A percentile compares a stretch with the other conserved stretches of the same genome.
These are phyloP conservation scores for Furnarius figulus DNA, from an alignment of 2,113 vertebrate genomes.

Conservation along the genomic window DNA sequence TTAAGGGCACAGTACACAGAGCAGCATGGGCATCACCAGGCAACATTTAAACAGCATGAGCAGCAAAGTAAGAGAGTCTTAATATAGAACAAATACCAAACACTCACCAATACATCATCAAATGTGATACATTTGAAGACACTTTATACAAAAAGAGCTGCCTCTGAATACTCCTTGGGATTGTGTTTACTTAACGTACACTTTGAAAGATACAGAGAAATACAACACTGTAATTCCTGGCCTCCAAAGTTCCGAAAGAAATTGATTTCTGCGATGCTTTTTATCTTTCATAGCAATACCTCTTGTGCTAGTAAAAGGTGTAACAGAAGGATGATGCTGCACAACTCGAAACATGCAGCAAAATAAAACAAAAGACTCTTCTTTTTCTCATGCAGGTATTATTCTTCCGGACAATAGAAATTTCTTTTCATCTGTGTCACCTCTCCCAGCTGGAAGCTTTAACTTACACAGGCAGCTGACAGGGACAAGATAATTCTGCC, in stretches of 20 bases:
- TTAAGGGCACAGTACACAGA: conserved; percentile 12
- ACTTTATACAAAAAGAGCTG: not conserved
- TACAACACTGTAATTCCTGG: not conserved
- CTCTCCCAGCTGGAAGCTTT: not conserved
- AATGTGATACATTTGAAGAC: not conserved
- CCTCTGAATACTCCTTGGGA: not conserved
- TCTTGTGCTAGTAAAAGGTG: not conserved
- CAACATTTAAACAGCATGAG: not conserved
- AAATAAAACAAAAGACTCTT: not conserved
- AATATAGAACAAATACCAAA: not conserved
- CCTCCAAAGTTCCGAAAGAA: conserved; percentile 24
- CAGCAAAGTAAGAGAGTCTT: not conserved
- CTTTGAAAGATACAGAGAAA: conserved; percentile 4
- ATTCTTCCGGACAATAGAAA: not conserved
- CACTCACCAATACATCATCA: not conserved
- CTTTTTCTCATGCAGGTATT: not conserved
- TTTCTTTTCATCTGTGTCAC: conserved; percentile 9
- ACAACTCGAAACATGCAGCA: not conserved
- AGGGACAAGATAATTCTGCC: not conserved
- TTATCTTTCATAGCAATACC: not conserved
- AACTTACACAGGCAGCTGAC: not conserved
- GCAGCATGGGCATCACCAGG: not conserved
- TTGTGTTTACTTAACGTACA: not conserved
- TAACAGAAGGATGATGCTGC: not conserved
- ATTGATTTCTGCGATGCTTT: conserved; percentile 28